These are phyloP conservation scores for Brachionus rotundiformis DNA, from an alignment of 1,140 invertebrate genomes.

Conservation along the genomic window DNA sequence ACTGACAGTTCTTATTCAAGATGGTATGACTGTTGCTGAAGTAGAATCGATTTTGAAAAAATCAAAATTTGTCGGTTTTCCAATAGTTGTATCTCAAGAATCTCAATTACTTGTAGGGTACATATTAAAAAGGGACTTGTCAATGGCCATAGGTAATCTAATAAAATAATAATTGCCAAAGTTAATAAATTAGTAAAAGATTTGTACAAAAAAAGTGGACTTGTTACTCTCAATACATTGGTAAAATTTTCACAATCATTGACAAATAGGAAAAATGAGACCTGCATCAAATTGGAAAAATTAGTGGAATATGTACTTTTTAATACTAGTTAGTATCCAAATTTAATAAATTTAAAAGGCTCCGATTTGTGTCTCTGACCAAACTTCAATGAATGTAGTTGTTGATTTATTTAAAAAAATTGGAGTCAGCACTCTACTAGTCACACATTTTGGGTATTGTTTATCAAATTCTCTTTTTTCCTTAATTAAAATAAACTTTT, in stretches of 20 bases:
- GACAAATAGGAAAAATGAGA: constrained; percentile 42
- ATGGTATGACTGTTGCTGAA: constrained; percentile 45
- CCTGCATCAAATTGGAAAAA: constrained; percentile 24
- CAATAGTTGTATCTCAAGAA: constrained; percentile 91
- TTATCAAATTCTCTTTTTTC: background rate
- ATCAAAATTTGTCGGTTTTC: constrained; percentile 96
- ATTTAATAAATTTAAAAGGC: constrained; percentile 66
- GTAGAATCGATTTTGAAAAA: constrained; percentile 82
- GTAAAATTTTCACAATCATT: constrained; percentile 45
- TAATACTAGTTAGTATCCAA: background rate
- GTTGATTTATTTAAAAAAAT: constrained; percentile 99
- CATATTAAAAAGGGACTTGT: constrained; percentile 33
- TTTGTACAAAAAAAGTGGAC: constrained; percentile 25
- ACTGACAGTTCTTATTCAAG: constrained; percentile 3
- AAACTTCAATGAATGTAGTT: constrained; percentile 99
- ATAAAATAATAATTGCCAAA: background rate
- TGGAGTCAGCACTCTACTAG: constrained; percentile 89
- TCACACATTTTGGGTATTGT: constrained; percentile 68
- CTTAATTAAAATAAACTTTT: constrained; percentile 32
- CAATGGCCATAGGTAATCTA: constrained; percentile 5
- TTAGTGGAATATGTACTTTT: background rate
- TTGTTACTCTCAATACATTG: background rate
- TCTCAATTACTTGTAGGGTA: constrained; percentile 54
- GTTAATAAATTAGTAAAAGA: background rate
- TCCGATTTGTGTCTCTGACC: constrained; percentile 96